Conservation (phyloP, 2,888 invertebrate genomes). For the Leucania comma region DNA sequence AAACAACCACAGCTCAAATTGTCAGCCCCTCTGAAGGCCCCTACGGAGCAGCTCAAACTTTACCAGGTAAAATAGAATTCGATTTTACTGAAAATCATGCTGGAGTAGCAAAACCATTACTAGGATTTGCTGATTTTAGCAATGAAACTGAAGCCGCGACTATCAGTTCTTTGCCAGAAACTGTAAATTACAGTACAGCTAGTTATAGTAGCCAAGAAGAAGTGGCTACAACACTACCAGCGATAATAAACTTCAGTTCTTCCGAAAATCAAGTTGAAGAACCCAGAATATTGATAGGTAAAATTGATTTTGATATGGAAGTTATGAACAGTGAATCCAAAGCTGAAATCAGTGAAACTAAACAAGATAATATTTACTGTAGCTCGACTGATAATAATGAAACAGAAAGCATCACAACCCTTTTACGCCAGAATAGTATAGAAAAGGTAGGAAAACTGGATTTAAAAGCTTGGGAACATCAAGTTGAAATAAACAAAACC, state of each 20-base stretch:
- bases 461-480: slow-evolving; percentile 43
- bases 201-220: slow-evolving; percentile 15
- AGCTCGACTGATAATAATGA: not conserved
- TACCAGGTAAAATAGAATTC: slow-evolving; percentile 18
- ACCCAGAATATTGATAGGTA: not conserved
- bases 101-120: not conserved
- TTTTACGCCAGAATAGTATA: slow-evolving; percentile 15
- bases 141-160: slow-evolving; percentile 7
- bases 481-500: slow-evolving; percentile 48
- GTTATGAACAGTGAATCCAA: slow-evolving; percentile 16
- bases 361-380: not conserved
- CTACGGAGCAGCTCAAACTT: not conserved
- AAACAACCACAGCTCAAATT: slow-evolving; percentile 1
- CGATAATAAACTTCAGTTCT: not conserved
- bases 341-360: slow-evolving; percentile 19
- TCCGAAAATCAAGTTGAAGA: slow-evolving; percentile 4
- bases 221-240: slow-evolving; percentile 28
- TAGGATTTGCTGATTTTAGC: not conserved
- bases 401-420: not conserved
- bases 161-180: slow-evolving; percentile 10
- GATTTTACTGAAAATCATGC: slow-evolving; percentile 20
- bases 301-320: slow-evolving; percentile 21
- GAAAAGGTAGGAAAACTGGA: slow-evolving; percentile 43
- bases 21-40: not conserved
- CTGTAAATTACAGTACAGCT: slow-evolving; percentile 18